These are phyloP conservation scores for Mesoclemmys tuberculata DNA, from an alignment of 2,113 vertebrate genomes.

Conservation along the genomic window DNA sequence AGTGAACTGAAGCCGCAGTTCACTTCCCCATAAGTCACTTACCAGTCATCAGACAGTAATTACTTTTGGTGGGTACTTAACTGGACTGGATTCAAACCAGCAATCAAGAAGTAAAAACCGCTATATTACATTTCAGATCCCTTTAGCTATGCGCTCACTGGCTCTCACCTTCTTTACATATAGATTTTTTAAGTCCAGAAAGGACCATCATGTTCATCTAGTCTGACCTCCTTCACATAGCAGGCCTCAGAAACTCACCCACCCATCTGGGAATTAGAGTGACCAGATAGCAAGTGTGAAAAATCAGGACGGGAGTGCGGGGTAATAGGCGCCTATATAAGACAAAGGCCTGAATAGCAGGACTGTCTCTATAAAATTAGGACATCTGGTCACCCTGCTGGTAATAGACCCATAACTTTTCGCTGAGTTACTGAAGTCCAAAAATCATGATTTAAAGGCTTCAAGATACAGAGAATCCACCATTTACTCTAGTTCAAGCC, in stretches of 20 bases:
- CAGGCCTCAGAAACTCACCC: not conserved
- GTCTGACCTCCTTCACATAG: not conserved
- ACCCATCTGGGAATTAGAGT: not conserved
- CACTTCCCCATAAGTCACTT: not conserved
- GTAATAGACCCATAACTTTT: not conserved
- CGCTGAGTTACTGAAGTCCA: not conserved
- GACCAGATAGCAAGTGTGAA: no score
- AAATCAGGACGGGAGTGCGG: no score
- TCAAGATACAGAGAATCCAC: not conserved
- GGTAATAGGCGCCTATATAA: no score
- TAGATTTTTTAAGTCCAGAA: not conserved
- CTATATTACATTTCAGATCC: not conserved
- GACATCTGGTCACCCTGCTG: no score
- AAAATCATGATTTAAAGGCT: not conserved
- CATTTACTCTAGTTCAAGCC: not conserved
- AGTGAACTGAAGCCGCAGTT: conserved; percentile 3
- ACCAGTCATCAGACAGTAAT: not conserved
- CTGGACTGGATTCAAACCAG: not conserved
- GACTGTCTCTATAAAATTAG: no score
- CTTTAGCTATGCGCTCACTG: not conserved
- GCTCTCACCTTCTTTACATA: not conserved
- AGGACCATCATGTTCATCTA: not conserved
- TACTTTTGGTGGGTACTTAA: conserved; percentile 18
- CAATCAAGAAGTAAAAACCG: not conserved
- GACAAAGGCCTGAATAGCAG: no score